phyloP scores from a whole-genome alignment of 2,888 invertebrate genomes.

The Tachina fera region DNA sequence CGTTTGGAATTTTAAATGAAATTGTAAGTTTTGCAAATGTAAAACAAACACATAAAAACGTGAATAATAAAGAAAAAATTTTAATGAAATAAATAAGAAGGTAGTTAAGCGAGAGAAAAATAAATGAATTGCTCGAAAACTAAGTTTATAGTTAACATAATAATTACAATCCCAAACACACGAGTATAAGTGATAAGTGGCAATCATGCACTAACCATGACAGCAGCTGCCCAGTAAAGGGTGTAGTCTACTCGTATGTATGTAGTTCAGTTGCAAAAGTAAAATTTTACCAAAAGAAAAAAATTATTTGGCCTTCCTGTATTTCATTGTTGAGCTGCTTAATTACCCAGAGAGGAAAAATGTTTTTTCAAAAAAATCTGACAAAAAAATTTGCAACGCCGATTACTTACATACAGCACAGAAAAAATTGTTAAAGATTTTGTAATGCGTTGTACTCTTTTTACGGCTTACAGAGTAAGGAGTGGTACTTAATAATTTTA shows the following conservation, averaged over 20 bases:
- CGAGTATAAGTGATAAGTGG: slow-evolving; percentile 51
- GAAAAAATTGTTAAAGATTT: too few relatives aligned
- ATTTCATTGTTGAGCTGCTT: too few relatives aligned
- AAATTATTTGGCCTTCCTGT: too few relatives aligned
- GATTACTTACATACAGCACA: too few relatives aligned
- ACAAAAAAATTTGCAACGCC: too few relatives aligned
- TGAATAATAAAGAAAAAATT: slow-evolving; percentile 18
- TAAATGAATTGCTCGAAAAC: slow-evolving; percentile 9
- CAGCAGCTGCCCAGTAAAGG: slow-evolving; percentile 14
- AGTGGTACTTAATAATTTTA: too few relatives aligned
- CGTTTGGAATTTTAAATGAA: slow-evolving; percentile 64
- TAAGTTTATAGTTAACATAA: slow-evolving; percentile 36
- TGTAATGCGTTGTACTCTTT: too few relatives aligned
- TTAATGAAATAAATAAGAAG: slow-evolving; percentile 9
- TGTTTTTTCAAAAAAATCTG: too few relatives aligned
- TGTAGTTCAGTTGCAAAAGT: background rate
- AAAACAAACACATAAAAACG: slow-evolving; percentile 8
- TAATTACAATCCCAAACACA: slow-evolving; percentile 59
- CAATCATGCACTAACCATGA: slow-evolving; percentile 51
- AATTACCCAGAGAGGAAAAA: too few relatives aligned
- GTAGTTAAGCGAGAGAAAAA: background rate
- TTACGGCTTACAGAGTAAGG: too few relatives aligned
- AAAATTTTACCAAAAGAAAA: background rate
- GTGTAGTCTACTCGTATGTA: background rate
- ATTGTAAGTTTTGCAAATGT: slow-evolving; percentile 52